Evolutionary conservation across 2,888 invertebrate genomes (phyloP).

Genomic region (Danaus chrysippus): DNA sequence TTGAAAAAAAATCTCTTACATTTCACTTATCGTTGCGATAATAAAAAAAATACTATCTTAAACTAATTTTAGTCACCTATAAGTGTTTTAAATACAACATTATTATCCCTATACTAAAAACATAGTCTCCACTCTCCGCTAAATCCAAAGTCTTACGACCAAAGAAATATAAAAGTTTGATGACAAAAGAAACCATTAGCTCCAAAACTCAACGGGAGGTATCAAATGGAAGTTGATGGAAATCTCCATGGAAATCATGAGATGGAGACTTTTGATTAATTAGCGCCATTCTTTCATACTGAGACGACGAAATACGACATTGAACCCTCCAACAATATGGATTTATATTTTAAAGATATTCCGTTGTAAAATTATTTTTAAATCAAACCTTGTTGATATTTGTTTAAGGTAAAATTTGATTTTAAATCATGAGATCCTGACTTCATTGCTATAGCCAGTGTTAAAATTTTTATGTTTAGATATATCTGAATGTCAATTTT

Average conservation of each 20-base stretch:
- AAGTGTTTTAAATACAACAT: no score
- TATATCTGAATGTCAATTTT: no score
- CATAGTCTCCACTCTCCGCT: neutral
- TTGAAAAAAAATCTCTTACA: no score
- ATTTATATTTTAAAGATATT: conserved; percentile 52
- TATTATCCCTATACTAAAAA: neutral
- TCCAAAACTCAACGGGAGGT: conserved; percentile 61
- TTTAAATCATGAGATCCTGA: no score
- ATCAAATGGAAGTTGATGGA: conserved; percentile 39
- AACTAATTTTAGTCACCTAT: no score
- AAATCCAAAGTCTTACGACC: conserved; percentile 52
- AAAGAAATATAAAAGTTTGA: conserved; percentile 59
- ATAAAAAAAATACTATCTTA: no score
- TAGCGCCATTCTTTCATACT: conserved; percentile 73
- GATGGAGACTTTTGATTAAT: conserved; percentile 74
- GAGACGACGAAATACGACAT: conserved; percentile 61
- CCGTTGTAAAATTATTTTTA: neutral
- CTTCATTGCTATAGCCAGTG: no score
- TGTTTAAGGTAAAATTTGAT: no score
- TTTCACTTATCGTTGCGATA: no score
- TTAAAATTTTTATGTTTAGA: no score
- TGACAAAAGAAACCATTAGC: conserved; percentile 69
- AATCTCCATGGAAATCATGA: conserved; percentile 75
- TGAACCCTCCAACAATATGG: conserved; percentile 69
- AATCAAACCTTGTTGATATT: no score